Evolutionary conservation across 1,140 invertebrate genomes (phyloP).

Genomic region (Aphelinus certus): DNA sequence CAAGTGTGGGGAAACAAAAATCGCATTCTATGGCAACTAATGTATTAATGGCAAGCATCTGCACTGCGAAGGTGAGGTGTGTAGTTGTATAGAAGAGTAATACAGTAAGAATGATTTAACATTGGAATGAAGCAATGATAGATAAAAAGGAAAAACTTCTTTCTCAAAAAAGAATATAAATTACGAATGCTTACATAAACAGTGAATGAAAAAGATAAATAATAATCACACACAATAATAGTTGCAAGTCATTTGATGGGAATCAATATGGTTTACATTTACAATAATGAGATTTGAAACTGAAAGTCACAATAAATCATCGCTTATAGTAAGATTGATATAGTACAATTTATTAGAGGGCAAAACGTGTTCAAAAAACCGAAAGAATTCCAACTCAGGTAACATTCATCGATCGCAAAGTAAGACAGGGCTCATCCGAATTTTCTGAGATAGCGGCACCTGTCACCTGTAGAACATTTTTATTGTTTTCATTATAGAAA

Average conservation of each 20-base stretch:
- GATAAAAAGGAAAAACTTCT: slow-evolving; percentile 40
- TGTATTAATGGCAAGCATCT: slow-evolving; percentile 59
- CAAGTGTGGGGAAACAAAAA: slow-evolving; percentile 43
- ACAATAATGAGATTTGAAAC: slow-evolving; percentile 13
- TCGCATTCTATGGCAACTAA: slow-evolving; percentile 59
- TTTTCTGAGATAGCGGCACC: neutral
- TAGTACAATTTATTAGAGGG: slow-evolving; percentile 21
- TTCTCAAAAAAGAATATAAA: slow-evolving; percentile 46
- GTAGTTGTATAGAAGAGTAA: slow-evolving; percentile 1
- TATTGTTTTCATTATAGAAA: too few species aligned
- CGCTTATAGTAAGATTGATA: slow-evolving; percentile 26
- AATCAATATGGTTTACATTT: slow-evolving; percentile 13
- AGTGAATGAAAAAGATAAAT: slow-evolving; percentile 35
- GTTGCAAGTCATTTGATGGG: neutral
- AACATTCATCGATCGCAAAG: slow-evolving; percentile 5
- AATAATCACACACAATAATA: slow-evolving; percentile 33
- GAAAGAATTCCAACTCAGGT: slow-evolving; percentile 20
- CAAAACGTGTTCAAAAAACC: slow-evolving; percentile 13
- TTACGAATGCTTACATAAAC: slow-evolving; percentile 17
- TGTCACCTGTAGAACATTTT: too few species aligned
- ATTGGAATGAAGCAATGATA: slow-evolving; percentile 35
- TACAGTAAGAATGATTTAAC: slow-evolving; percentile 13
- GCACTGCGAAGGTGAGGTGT: slow-evolving; percentile 31
- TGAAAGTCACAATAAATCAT: neutral
- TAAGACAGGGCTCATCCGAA: too few species aligned